Evolutionary conservation across 2,797 vertebrate species (phyloP).

Genomic region (Syndactyla subalaris): DNA sequence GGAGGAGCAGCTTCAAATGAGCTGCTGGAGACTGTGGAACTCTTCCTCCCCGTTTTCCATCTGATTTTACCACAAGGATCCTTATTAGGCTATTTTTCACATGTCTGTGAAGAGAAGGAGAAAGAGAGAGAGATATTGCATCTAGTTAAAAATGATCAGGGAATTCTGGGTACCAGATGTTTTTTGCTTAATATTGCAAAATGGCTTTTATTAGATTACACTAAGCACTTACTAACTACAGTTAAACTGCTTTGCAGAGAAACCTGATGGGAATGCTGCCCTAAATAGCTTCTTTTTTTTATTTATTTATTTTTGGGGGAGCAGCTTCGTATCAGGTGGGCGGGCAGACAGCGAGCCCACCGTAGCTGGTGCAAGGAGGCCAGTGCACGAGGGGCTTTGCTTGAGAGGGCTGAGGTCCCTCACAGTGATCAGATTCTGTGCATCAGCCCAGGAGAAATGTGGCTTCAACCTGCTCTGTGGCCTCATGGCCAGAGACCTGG

Average conservation of each 20-base stretch:
- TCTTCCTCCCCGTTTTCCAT: constrained; percentile 82
- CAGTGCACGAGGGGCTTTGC: rapidly evolving
- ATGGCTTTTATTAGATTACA: constrained; percentile 88
- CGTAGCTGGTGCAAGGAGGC: rapidly evolving
- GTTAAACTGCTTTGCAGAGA: constrained; percentile 84
- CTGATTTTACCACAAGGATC: constrained; percentile 84
- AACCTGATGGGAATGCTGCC: constrained; percentile 80
- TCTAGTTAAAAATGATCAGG: constrained; percentile 86
- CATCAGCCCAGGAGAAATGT: neutral
- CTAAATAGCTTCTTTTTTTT: constrained; percentile 77
- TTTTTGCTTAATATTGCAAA: constrained; percentile 88
- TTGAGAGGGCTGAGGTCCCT: neutral
- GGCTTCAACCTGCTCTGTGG: neutral
- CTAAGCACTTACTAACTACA: constrained; percentile 86
- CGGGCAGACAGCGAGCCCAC: rapidly evolving
- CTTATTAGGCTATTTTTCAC: constrained; percentile 87
- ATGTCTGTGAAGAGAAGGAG: constrained; percentile 80
- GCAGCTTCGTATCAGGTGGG: neutral
- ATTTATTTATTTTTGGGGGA: constrained; percentile 17
- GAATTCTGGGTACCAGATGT: constrained; percentile 89
- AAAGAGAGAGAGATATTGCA: constrained; percentile 80
- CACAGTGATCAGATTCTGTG: neutral
- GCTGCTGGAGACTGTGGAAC: constrained; percentile 79
- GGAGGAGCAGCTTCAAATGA: constrained; percentile 81
- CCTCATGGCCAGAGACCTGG: constrained; percentile 19